A percentile compares a stretch with the other conserved stretches of the same genome.
phyloP scores from a whole-genome alignment of 2,888 invertebrate genomes.

The Clusia tigrina region DNA sequence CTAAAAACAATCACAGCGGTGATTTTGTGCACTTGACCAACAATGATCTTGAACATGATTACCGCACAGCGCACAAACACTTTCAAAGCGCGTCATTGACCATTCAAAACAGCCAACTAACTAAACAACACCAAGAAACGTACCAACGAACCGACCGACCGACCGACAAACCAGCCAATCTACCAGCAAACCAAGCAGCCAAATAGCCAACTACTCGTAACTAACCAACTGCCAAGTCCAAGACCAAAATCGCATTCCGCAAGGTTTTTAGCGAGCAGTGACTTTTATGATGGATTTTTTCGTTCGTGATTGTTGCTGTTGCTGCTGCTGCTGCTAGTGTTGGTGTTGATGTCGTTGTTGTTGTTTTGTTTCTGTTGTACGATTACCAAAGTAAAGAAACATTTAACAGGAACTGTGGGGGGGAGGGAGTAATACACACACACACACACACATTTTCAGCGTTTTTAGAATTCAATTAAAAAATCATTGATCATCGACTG shows the following conservation, averaged over 20 bases:
- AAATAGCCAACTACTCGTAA: too few relatives aligned
- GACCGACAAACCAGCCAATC: conserved; percentile 29
- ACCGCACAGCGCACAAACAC: neutral
- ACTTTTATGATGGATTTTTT: neutral
- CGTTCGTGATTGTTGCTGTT: neutral
- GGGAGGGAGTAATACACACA: neutral
- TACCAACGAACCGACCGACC: conserved; percentile 31
- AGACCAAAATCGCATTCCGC: conserved; percentile 40
- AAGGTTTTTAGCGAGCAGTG: conserved; percentile 31
- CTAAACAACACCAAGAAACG: conserved; percentile 16
- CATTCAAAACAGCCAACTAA: neutral
- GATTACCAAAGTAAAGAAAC: neutral
- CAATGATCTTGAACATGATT: neutral
- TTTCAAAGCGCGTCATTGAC: conserved; percentile 5
- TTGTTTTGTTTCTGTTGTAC: too few relatives aligned
- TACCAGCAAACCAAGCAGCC: conserved; percentile 21
- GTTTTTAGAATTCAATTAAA: conserved; percentile 61
- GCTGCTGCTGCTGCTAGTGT: neutral
- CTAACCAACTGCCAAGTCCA: conserved; percentile 33
- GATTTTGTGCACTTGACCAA: conserved; percentile 1
- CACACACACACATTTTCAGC: conserved; percentile 23
- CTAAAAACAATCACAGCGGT: neutral
- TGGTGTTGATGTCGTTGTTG: conserved; percentile 1
- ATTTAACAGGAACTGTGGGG: neutral
- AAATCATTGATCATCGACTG: conserved; percentile 59